phyloP scores from a whole-genome alignment of 23 tunicate species.

The Ciona savignyi region DNA sequence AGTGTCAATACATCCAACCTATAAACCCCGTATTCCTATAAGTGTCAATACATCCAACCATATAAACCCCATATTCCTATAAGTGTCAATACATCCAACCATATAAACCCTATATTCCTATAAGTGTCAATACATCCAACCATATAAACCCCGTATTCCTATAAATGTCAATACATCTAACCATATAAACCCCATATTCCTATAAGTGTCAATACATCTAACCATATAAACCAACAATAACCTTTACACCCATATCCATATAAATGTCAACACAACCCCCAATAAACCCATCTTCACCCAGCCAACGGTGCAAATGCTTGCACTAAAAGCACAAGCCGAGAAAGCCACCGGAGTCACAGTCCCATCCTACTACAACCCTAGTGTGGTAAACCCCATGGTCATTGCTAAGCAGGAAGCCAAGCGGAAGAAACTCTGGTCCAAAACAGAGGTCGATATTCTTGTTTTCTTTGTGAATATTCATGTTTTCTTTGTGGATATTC shows the following conservation, averaged over 20 bases:
- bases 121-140: too few species aligned
- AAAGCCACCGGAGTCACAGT: conserved; percentile 72
- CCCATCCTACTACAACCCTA: conserved; percentile 84
- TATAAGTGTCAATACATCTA: neutral
- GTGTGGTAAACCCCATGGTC: conserved; percentile 65
- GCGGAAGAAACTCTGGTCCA: conserved; percentile 83
- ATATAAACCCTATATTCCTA: too few species aligned
- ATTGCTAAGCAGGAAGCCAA: conserved; percentile 82
- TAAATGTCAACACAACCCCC: neutral
- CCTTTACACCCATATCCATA: too few species aligned
- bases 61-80: too few species aligned
- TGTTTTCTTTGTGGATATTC: too few species aligned
- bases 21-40: too few species aligned
- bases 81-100: too few species aligned
- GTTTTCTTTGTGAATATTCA: too few species aligned
- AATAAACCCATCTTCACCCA: neutral
- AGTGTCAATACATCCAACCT: too few species aligned
- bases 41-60: too few species aligned
- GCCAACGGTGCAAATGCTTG: conserved; percentile 78
- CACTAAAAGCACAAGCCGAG: conserved; percentile 56
- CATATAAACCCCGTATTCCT: neutral
- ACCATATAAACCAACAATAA: too few species aligned
- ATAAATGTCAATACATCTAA: neutral
- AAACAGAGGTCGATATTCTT: conserved; percentile 46
- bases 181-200: too few species aligned